Base-by-base conservation (phyloP, 2,113 vertebrate genomes). In the Edolisoma coerulescens region DNA sequence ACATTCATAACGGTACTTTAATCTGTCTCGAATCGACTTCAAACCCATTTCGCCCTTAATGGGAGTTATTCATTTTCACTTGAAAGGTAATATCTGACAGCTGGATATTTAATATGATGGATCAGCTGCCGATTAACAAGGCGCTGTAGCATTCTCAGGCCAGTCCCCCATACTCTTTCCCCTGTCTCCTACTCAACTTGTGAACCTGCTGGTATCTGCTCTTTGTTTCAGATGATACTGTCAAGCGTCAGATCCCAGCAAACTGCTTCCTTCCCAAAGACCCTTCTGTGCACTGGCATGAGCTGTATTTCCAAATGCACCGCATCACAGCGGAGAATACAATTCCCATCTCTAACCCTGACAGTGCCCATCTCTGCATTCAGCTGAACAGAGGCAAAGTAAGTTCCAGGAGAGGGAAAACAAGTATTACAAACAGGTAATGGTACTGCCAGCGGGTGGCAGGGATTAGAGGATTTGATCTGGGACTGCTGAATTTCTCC, bases 21-120 rank as follows among this genome's bases (percentile, higher is more conserved):
- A 98, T 98, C 98, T 98, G 97, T 98, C 98, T 98, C 88, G 89
- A 97, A 98, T 98, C 97, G 97, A 98, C 98, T 98, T 98, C 98
- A 98, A 98, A 98, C 97, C 98, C 98, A 98, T 98, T 98, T 98
- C 77, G 92, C 84, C 97, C 97, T 98, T 98, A 98, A 98, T 98
- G 98, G 98, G 97, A 98, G 98, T 98, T 98, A 98, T 98, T 98
- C 97, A 98, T 98, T 98, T 98, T 98, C 98, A 98, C 97, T 98
- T 98, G 98, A 98, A 98, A 98, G 98, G 98, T 98, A 98, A 98
- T 98, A 98, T 97, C 97, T 97, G 98, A 98, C 96, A 96, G 97
- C 97, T 98, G 97, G 98, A 97, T 98, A 97, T 97, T 98, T 98
- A 98, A 98, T 97, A 96, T 98, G 98, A 98, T 98, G 96, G 97